Evolutionary conservation across 2,888 invertebrate species (phyloP), one percentile per base, ranked within the genome.

Genomic region (Toxonevra muliebris): DNA sequence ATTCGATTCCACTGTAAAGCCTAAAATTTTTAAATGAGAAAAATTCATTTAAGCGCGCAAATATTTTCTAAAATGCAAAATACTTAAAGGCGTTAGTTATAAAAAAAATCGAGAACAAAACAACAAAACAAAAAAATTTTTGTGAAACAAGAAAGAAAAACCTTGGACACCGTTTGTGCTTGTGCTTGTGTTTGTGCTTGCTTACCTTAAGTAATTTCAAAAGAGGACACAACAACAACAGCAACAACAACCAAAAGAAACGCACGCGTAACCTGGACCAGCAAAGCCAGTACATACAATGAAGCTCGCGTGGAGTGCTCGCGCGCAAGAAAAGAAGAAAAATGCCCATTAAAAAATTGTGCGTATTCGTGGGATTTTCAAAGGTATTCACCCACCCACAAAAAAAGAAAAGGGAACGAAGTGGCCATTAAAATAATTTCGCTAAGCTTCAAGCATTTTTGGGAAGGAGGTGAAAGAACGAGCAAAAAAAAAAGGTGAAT

Each of bases 391-490:
- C 30, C 30, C 30, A 30, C 30, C 30, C 30, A 30, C 3, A 41
- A 41, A 15, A 41, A 20, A 41, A 58, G 61, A 67, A 71, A 71
- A 71, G 70, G 70, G 73, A 73, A 71, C 74, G 74, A 76, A 77
- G 76, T 76, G 76, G 76, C 78, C 78, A 78, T 78, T 77, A 77
- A 78, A 77, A 77, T 76, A 77, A 78, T 75, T 77, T 75, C 68
- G 63, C 69, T 68, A 53, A 53, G 53, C 53, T 53, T 53, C 19
- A 53, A 53, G 30, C 69, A 71, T 69, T 69, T 71, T 71, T 68
- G 66, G 65, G 69, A 69, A 59, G 50, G 61, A 61, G 13, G 55
- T n/a, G 30, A 8, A 54, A n/a, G 42, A 30, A 30, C 30, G 30
- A 30, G 7, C 3, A 61, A 54, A 61, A 66, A 67, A 61, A 66